These are phyloP conservation scores for Tichodroma muraria DNA, from an alignment of 2,113 vertebrate genomes.

Conservation along the genomic window DNA sequence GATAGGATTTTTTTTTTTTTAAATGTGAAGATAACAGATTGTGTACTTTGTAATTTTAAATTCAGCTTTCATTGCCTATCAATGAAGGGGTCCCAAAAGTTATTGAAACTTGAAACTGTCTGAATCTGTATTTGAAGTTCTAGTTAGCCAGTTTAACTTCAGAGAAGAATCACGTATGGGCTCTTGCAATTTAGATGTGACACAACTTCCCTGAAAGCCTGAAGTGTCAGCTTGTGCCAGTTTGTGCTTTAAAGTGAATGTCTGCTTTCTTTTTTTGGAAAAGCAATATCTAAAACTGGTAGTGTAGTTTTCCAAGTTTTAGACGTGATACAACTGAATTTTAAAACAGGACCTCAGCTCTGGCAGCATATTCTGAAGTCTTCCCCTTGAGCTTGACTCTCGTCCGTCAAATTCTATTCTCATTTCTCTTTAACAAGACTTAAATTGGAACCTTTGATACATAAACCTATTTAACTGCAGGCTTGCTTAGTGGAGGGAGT, in stretches of 20 bases:
- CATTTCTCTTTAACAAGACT: background rate
- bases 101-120: background rate
- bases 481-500: background rate
- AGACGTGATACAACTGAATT: background rate
- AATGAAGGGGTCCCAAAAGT: background rate
- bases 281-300: background rate
- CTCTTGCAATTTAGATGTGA: background rate
- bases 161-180: background rate
- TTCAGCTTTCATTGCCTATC: background rate
- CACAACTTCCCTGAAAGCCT: background rate
- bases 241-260: background rate
- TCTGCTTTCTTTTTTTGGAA: background rate
- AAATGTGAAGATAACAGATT: background rate
- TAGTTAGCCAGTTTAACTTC: background rate
- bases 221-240: background rate
- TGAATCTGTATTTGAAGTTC: background rate
- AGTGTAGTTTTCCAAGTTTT: background rate
- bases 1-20: background rate
- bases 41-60: background rate
- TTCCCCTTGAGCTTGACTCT: background rate
- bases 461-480: background rate
- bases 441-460: background rate
- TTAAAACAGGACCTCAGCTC: background rate
- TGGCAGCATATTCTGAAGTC: background rate
- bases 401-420: background rate